phyloP scores from a whole-genome alignment of 2,888 invertebrate species.

The Ectemnius cavifrons region DNA sequence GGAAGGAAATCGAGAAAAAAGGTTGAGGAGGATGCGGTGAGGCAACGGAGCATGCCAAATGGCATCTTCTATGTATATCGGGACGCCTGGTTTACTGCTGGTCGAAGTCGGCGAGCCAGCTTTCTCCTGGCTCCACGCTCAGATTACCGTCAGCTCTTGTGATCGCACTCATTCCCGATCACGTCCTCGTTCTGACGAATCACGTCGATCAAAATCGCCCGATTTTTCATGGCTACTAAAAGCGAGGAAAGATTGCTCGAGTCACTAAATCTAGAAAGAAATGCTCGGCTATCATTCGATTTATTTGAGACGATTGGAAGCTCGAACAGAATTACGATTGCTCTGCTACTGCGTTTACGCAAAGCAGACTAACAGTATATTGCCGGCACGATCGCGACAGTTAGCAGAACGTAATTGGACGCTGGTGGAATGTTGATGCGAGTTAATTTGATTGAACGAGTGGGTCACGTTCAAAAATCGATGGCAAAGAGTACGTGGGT shows the following conservation, averaged over 20 bases:
- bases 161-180: conserved; percentile 54
- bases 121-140: conserved; percentile 57
- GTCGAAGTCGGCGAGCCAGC: conserved; percentile 55
- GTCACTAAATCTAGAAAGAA: too few species aligned
- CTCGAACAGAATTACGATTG: neutral
- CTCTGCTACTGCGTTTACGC: conserved; percentile 1
- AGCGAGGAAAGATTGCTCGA: too few species aligned
- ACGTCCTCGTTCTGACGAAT: conserved; percentile 54
- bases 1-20: conserved; percentile 16
- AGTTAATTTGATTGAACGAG: conserved; percentile 28
- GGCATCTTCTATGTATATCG: conserved; percentile 49
- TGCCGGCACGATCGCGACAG: conserved; percentile 19
- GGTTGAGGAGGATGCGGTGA: conserved; percentile 38
- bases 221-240: conserved; percentile 37
- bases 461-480: neutral
- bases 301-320: neutral
- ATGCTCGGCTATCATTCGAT: neutral
- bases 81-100: conserved; percentile 50
- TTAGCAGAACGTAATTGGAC: conserved; percentile 17
- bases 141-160: conserved; percentile 41
- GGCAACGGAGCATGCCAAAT: conserved; percentile 57
- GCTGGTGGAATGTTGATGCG: conserved; percentile 29
- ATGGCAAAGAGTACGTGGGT: too few species aligned
- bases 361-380: conserved; percentile 32
- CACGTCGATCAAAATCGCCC: conserved; percentile 40